Evolutionary conservation across 2,888 invertebrate species (phyloP), one percentile per base, ranked within the genome.

Genomic region (Cosmorhoe ocellata): DNA sequence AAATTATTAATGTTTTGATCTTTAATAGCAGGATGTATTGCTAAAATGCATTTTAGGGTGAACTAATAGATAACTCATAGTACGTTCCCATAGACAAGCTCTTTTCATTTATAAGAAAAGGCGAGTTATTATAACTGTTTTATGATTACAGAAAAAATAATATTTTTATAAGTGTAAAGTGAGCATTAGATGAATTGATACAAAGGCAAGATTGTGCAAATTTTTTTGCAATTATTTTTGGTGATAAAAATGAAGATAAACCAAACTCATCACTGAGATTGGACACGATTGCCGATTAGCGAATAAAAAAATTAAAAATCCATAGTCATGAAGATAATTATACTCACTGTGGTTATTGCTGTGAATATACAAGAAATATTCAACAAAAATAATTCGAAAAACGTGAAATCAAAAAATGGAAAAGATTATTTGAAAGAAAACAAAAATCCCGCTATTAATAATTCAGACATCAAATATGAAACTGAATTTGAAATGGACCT

Each of bases 11-110:
- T 64, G 64, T 53, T 61, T 56, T 61, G 61, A 56, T 58, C 43
- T 49, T 30, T 59, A 61, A 63, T 59, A 51, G 69, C 63, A 56
- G 63, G 54, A 58, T 61, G 55, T 66, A 64, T 71, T 74, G 37
- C 33, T 18, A 38, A 47, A 46, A 38, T 34, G 37, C 30, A 24
- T 36, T 71, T 66, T 70, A 69, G 67, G 40, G n/a, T 24, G 24
- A 24, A 24, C 26, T 53, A 52, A 58, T 49, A 53, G 48, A 53
- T 34, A n/a, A n/a, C n/a, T n/a, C n/a, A n/a, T 13, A 28, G 37
- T 36, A 47, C 8, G 56, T 55, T 60, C 56, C 58, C 60, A 58
- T 46, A 47, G 28, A 22, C 28, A 38, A 30, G 18, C 6, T 12
- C 12, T 31, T 12, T 32, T 8, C 12, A n/a, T n/a, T n/a, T n/a